Evolutionary conservation across 2,888 invertebrate genomes (phyloP), one percentile per base, ranked within the genome.

Genomic region (Dryadula phaetusa): DNA sequence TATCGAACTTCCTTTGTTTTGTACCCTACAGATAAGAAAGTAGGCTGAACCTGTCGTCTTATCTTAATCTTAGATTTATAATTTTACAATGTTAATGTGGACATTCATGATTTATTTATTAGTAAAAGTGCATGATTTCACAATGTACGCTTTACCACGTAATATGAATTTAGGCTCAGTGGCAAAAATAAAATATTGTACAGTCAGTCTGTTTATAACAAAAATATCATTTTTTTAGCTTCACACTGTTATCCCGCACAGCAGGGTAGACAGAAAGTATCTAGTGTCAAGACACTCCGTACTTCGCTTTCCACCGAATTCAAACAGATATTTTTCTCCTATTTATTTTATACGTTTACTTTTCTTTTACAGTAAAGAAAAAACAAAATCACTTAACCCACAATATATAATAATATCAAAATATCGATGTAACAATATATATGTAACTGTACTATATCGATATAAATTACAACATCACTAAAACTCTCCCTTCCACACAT

Each of bases 391-490:
- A 28, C 28, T n/a, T 6, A 34, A 34, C 32, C 12, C 12, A 6
- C 37, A 37, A 37, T 6, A 12, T 37, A 37, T 12, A 37, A n/a
- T 49, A 49, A 2, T 1, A 0, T 0, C 8, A 10, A 7, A 62
- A 28, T 7, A 54, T 64, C 64, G 64, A 64, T 25, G 56, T 34
- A n/a, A n/a, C n/a, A n/a, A n/a, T n/a, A n/a, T n/a, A n/a, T n/a
- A n/a, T n/a, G n/a, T n/a, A n/a, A 6, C 3, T 47, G 12, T 25
- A 70, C 12, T 25, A 37, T 14, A 20, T 62, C 67, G 56, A 56
- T 22, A 56, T 2, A 7, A 22, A 4, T 10, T 16, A 8, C 22
- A n/a, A n/a, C 79, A 75, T 64, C 79, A 64, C 77, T 81, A 76
- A 42, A 64, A n/a, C 40, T 58, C 71, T 67, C 67, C 68, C 70